Evolutionary conservation across 2,113 vertebrate species (phyloP).

Genomic region (Odontesthes bonariensis): DNA sequence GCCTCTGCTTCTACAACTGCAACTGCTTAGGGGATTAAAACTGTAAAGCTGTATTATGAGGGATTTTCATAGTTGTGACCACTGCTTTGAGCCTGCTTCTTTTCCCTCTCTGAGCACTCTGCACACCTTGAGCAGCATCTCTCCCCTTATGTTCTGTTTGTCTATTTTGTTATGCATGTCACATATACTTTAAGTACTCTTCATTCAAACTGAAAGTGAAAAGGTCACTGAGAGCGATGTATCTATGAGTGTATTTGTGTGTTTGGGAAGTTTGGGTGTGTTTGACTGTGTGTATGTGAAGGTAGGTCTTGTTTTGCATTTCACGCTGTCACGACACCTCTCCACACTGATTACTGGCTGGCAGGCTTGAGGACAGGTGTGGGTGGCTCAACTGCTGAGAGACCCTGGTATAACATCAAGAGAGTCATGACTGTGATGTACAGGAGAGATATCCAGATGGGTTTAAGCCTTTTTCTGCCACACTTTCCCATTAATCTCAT

Average conservation of each 20-base stretch:
- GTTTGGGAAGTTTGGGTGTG: background rate
- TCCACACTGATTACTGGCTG: slow-evolving; percentile 10
- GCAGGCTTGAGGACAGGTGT: slow-evolving; percentile 12
- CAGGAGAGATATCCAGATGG: background rate
- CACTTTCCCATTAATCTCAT: background rate
- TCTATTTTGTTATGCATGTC: slow-evolving; percentile 50
- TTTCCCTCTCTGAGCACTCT: background rate
- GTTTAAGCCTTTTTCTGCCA: background rate
- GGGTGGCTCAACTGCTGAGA: slow-evolving; percentile 14
- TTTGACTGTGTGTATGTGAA: slow-evolving; percentile 1
- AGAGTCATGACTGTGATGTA: background rate
- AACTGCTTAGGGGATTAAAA: background rate
- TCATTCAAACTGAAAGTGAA: slow-evolving; percentile 42
- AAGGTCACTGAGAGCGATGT: slow-evolving; percentile 40
- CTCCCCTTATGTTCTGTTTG: slow-evolving; percentile 26
- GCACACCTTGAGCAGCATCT: slow-evolving; percentile 1
- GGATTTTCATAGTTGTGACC: background rate
- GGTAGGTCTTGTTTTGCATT: slow-evolving; percentile 7
- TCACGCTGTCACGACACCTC: slow-evolving; percentile 1
- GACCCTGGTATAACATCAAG: background rate
- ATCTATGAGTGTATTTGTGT: slow-evolving; percentile 11
- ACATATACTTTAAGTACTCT: slow-evolving; percentile 40
- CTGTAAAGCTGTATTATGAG: background rate
- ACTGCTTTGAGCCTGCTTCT: background rate
- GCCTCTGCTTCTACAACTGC: background rate